Conservation (phyloP, 2,797 vertebrate genomes). For the Amphiprion clarkii region DNA sequence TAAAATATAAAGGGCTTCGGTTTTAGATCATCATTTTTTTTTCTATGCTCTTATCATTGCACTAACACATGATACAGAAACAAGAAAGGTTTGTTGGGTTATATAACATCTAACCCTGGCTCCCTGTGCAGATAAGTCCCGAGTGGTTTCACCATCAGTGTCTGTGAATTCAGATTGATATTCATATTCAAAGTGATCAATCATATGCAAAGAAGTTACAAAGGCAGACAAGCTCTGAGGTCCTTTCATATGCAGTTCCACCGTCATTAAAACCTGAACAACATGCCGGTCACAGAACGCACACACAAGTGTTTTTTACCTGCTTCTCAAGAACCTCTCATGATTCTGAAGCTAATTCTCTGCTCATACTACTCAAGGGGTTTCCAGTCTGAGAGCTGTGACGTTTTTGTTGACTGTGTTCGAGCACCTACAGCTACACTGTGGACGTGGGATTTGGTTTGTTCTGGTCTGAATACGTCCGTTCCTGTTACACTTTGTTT, state of each 20-base stretch:
- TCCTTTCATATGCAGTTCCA: slow-evolving; percentile 12
- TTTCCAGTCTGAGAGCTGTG: slow-evolving; percentile 8
- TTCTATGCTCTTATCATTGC: neutral
- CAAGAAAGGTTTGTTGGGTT: neutral
- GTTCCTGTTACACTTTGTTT: slow-evolving; percentile 57
- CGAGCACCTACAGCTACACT: slow-evolving; percentile 15
- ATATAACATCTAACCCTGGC: neutral
- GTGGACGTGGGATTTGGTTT: slow-evolving; percentile 39
- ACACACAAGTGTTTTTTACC: slow-evolving; percentile 2
- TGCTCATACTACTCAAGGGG: neutral
- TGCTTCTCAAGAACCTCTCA: slow-evolving; percentile 6
- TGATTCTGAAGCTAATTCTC: slow-evolving; percentile 17
- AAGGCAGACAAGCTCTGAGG: neutral
- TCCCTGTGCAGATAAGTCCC: neutral
- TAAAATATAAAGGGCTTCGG: neutral
- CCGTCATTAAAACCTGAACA: slow-evolving; percentile 23
- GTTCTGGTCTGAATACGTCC: slow-evolving; percentile 65
- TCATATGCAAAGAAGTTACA: neutral
- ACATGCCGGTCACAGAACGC: neutral
- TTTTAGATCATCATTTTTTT: neutral
- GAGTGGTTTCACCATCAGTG: too few relatives aligned
- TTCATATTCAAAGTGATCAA: slow-evolving; percentile 14
- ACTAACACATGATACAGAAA: too few relatives aligned
- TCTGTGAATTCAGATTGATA: neutral
- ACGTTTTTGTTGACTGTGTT: slow-evolving; percentile 5